phyloP scores from a whole-genome alignment of 2,888 invertebrate genomes.

The Iselma pallidipennis region DNA sequence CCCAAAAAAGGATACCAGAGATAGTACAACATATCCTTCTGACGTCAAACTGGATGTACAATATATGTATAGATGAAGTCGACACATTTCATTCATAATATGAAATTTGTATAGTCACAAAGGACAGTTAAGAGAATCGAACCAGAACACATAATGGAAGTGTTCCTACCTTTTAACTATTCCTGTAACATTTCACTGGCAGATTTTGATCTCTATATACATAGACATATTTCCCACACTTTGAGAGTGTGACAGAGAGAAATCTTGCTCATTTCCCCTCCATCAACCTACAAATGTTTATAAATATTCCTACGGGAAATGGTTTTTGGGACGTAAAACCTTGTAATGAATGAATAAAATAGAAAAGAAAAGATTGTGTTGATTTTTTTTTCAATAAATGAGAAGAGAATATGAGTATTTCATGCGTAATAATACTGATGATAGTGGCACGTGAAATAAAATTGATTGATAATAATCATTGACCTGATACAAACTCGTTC shows the following conservation, averaged over 20 bases:
- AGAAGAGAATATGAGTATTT: background rate
- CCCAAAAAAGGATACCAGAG: too few relatives aligned
- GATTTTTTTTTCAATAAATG: too few relatives aligned
- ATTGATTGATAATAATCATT: background rate
- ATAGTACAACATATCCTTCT: too few relatives aligned
- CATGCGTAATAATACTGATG: background rate
- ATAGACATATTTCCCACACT: too few relatives aligned
- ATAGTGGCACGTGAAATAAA: background rate
- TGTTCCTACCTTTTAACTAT: background rate
- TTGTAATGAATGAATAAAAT: background rate
- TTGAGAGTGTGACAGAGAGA: background rate
- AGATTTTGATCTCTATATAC: background rate
- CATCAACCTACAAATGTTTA: background rate
- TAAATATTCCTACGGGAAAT: background rate
- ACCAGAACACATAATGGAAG: background rate
- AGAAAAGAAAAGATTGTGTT: background rate
- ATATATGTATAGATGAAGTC: background rate
- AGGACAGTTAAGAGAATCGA: background rate
- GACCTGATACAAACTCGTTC: background rate
- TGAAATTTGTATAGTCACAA: background rate
- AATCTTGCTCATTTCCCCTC: background rate
- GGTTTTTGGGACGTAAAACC: background rate
- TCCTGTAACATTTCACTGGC: background rate
- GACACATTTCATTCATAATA: background rate
- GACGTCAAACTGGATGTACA: too few relatives aligned